Conservation (phyloP, 2,888 invertebrate genomes). For the Drosophila hawaiiensis region DNA sequence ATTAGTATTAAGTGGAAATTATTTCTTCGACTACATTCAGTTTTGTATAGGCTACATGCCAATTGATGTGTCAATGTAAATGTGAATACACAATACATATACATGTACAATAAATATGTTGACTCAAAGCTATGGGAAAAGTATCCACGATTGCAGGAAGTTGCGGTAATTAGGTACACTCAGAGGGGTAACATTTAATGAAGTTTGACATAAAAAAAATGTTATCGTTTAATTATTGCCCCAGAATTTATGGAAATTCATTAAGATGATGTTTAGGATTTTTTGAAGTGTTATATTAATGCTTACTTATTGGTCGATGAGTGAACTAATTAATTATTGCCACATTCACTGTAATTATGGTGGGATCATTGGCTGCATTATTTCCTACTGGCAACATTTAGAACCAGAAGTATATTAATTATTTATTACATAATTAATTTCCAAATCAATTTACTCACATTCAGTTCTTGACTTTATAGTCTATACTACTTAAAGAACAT, state of each 20-base stretch:
- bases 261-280: conserved; percentile 58
- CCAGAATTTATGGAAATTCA: conserved; percentile 75
- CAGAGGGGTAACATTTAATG: conserved; percentile 51
- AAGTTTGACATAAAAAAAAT: conserved; percentile 62
- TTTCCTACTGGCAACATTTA: not conserved
- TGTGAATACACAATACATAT: conserved; percentile 7
- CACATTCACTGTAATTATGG: conserved; percentile 8
- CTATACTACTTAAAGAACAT: not conserved
- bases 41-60: conserved; percentile 61
- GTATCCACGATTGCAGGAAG: conserved; percentile 26
- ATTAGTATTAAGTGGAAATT: conserved; percentile 80
- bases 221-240: conserved; percentile 74
- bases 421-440: not conserved
- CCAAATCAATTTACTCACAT: not conserved
- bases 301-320: conserved; percentile 23
- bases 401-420: not conserved
- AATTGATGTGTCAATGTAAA: conserved; percentile 58
- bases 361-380: conserved; percentile 4
- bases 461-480: not conserved
- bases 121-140: conserved; percentile 43
- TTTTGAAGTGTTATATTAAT: conserved; percentile 36
- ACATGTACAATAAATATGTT: not conserved
- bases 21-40: conserved; percentile 71
- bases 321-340: conserved; percentile 14
- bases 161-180: conserved; percentile 63